Conservation (phyloP, 2,888 invertebrate genomes). For the Mythimna impura region DNA sequence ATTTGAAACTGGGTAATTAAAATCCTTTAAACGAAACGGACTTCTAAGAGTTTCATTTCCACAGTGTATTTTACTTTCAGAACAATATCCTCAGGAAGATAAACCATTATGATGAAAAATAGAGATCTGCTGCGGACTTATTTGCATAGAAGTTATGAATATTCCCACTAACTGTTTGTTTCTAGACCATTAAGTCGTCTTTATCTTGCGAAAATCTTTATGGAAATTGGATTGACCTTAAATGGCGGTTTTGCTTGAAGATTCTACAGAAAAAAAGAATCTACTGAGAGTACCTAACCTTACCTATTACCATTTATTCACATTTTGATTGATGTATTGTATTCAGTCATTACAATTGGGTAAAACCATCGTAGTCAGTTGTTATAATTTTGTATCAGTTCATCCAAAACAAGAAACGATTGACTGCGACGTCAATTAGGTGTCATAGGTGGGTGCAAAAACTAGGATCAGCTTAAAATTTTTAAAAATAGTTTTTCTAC, state of each 20-base stretch:
- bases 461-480: too few relatives aligned
- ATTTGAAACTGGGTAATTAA: conserved; percentile 56
- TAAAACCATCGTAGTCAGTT: not conserved
- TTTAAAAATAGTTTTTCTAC: too few relatives aligned
- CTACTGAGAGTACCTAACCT: too few relatives aligned
- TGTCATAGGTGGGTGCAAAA: too few relatives aligned
- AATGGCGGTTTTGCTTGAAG: not conserved
- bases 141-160: conserved; percentile 34
- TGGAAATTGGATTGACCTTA: conserved; percentile 7
- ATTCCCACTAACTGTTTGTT: conserved; percentile 20
- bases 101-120: conserved; percentile 15
- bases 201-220: conserved; percentile 20
- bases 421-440: too few relatives aligned
- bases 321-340: not conserved
- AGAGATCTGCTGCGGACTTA: conserved; percentile 7
- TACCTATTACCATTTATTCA: not conserved
- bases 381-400: too few relatives aligned
- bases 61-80: conserved; percentile 40
- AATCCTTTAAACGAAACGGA: conserved; percentile 49
- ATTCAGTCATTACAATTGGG: too few relatives aligned
- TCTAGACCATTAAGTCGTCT: conserved; percentile 7
- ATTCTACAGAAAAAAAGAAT: too few relatives aligned
- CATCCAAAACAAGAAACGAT: too few relatives aligned
- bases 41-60: conserved; percentile 38
- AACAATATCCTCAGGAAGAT: conserved; percentile 39